Evolutionary conservation across 35 echinoderm and acorn worm genomes (phyloP), one percentile per base, ranked within the genome.

Genomic region (Diadema setosum): DNA sequence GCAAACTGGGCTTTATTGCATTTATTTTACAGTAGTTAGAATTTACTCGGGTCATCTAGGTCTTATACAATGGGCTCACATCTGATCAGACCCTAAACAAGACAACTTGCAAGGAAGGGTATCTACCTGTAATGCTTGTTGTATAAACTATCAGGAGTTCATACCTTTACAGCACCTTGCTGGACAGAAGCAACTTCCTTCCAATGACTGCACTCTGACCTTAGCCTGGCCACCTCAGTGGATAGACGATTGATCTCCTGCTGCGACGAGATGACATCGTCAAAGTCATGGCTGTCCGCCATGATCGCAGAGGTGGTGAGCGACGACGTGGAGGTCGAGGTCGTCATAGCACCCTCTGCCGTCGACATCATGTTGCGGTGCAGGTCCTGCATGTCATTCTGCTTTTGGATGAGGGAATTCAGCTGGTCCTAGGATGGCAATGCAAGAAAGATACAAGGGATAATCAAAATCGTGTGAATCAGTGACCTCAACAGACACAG

Each of bases 191-290:
- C 95, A 75, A 90, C 39, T 45, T 91, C 83, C 42, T 89, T 94
- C 96, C 89, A 92, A 50, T 92, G 89, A 45, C 86, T 65, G 65
- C 96, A 99, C 83, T 99, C 96, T 18, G 89, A 37, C 42, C 87
- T 81, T 25, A 92, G 16, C 5, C 83, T 44, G 0, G 58, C 63
- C 27, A 99, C 64, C 63, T 99, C 96, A 76, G 85, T 58, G 14
- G 92, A 92, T 32, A 99, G 41, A 70, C 89, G 73, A 52, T 99
- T 99, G 75, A 99, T 92, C 65, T 99, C 96, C 83, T 91, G 89
- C 46, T 99, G 96, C 17, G 96, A 94, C n/a, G 82, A 89, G 81
- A 99, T 99, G 37, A 99, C 84, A 69, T 95, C 96, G 24, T 86
- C 90, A 55, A 99, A 91, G 87, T 99, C 96, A 39, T 94, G 85